Evolutionary conservation across 2,888 invertebrate species (phyloP), one percentile per base, ranked within the genome.

Genomic region (Cylloceria caligata): DNA sequence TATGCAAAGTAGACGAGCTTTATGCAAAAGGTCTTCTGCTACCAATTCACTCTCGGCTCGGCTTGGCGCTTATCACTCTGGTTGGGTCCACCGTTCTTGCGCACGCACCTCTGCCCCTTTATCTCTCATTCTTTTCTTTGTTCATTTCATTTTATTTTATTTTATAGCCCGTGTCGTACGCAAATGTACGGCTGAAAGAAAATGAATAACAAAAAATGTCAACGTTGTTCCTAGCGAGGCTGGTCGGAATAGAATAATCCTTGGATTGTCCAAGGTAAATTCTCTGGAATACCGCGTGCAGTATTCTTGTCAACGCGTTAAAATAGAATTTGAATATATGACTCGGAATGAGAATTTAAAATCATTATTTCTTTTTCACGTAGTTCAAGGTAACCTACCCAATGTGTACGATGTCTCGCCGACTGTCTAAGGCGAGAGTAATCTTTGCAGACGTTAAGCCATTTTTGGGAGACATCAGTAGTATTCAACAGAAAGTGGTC

Each of bases 11-110:
- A 86, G 87, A 84, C 83, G 74, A 83, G 87, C 86, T 89, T 88
- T 88, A 88, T 89, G 88, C 89, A 87, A 87, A 89, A 88, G 87
- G 85, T 88, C 88, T 87, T 88, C 87, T 86, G 85, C 85, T 87
- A 86, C 87, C 88, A 87, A 89, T 89, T 90, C 90, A 90, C 88
- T 90, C 88, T 86, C 79, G 85, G 78, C 72, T 76, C 80, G 67
- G 75, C 57, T 47, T 78, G 60, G 45, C 86, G 71, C 84, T 85
- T 85, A 85, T 85, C 85, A 76, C 74, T 74, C 64, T 62, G 68
- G 60, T 45, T 74, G 42, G 68, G 57, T 75, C 69, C 75, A 65
- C 74, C 65, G 76, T 72, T 72, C 68, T 69, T 68, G 52, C 62
- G 24, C 79, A 79, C 79, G 79, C 81, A 68, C 67, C 16, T 36